phyloP scores from a whole-genome alignment of 2,888 invertebrate genomes.

The Corbicula japonica region DNA sequence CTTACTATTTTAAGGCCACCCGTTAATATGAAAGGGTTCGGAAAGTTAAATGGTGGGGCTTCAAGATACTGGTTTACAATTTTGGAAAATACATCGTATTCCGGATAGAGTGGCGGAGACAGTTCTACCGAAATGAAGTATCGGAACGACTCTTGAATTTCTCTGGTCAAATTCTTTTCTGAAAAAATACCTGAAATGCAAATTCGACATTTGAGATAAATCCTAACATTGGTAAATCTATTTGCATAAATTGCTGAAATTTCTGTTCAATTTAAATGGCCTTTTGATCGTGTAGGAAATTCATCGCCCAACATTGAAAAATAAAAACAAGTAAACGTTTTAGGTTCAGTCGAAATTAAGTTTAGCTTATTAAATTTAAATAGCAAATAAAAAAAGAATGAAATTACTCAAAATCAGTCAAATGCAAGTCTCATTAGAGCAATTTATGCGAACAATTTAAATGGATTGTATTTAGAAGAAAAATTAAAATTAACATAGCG shows the following conservation, averaged over 20 bases:
- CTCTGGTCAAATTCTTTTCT: conserved; percentile 64
- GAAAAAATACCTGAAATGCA: conserved; percentile 77
- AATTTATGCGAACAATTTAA: too few species aligned
- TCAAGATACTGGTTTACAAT: conserved; percentile 94
- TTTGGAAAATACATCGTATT: conserved; percentile 91
- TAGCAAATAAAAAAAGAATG: too few species aligned
- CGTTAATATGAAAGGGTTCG: conserved; percentile 89
- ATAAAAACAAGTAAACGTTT: too few species aligned
- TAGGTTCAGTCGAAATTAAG: too few species aligned
- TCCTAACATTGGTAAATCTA: not conserved
- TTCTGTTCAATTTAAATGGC: not conserved
- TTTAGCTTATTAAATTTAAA: too few species aligned
- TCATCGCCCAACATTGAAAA: too few species aligned
- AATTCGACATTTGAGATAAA: not conserved
- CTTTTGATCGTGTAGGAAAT: too few species aligned
- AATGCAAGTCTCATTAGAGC: too few species aligned
- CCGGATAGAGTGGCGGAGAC: conserved; percentile 88
- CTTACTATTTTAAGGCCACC: conserved; percentile 71
- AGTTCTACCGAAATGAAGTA: conserved; percentile 94
- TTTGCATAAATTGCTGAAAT: not conserved
- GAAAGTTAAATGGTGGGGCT: conserved; percentile 94
- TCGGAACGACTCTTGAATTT: conserved; percentile 90
- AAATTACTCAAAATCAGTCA: too few species aligned
- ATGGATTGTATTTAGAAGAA: too few species aligned
- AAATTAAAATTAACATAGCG: too few species aligned